Conservation (phyloP, 53 echinoderm and acorn worm species). For the Arbacia lixula region DNA sequence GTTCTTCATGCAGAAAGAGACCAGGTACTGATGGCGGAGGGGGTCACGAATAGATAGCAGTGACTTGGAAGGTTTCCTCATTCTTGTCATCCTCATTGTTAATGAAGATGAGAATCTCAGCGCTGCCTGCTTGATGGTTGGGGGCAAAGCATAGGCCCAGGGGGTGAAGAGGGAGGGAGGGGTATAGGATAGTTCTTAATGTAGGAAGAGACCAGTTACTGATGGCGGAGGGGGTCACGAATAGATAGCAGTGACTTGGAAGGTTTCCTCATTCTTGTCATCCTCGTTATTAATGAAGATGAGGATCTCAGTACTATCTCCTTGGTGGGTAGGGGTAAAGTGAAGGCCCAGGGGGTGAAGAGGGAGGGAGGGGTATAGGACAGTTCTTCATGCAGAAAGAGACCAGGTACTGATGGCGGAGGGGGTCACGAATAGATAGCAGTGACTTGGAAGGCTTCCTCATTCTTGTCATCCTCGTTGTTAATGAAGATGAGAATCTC, state of each 20-base stretch:
- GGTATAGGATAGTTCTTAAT: no score
- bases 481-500: conserved; percentile 89
- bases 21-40: no score
- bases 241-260: conserved; percentile 90
- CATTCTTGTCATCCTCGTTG: conserved; percentile 85
- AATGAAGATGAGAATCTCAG: conserved; percentile 86
- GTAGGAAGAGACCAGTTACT: no score
- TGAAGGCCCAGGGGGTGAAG: conserved; percentile 76
- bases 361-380: conserved; percentile 71
- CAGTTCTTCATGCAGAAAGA: neutral
- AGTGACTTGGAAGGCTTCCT: conserved; percentile 79
- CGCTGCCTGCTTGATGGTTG: conserved; percentile 74
- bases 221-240: no score
- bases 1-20: no score
- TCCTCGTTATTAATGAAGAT: conserved; percentile 90
- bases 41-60: conserved; percentile 70
- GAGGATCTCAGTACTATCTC: conserved; percentile 78
- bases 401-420: neutral
- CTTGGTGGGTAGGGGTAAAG: conserved; percentile 80
- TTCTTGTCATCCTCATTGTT: conserved; percentile 81
- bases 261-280: conserved; percentile 92
- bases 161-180: no score
- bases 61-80: conserved; percentile 76
- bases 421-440: conserved; percentile 58
- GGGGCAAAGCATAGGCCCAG: conserved; percentile 83